Conservation (phyloP, 2,888 invertebrate species). For the Bellardia pandia region DNA sequence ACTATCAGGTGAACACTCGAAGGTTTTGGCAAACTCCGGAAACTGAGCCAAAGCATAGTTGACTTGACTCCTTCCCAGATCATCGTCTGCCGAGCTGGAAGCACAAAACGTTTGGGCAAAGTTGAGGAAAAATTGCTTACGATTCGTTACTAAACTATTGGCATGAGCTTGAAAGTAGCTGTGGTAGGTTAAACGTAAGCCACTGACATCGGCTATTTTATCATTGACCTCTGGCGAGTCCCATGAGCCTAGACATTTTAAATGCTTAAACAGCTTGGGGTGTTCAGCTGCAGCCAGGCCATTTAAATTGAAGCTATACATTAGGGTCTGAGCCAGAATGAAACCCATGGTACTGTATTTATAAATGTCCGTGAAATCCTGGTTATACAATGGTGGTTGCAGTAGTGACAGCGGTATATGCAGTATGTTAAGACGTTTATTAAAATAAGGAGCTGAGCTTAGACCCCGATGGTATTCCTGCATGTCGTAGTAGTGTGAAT, state of each 20-base stretch:
- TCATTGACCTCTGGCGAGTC: slow-evolving; percentile 65
- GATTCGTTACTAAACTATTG: slow-evolving; percentile 52
- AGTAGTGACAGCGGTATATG: slow-evolving; percentile 71
- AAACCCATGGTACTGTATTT: slow-evolving; percentile 73
- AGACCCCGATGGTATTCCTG: slow-evolving; percentile 52
- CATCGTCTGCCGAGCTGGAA: slow-evolving; percentile 24
- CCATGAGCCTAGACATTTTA: slow-evolving; percentile 56
- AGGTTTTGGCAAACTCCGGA: slow-evolving; percentile 67
- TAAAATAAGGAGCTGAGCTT: slow-evolving; percentile 67
- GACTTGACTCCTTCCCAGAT: slow-evolving; percentile 69
- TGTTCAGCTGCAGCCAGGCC: slow-evolving; percentile 53
- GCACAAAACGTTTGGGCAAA: slow-evolving; percentile 75
- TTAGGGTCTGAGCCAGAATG: slow-evolving; percentile 73
- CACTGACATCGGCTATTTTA: slow-evolving; percentile 74
- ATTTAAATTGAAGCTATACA: slow-evolving; percentile 73
- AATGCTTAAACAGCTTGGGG: slow-evolving; percentile 29
- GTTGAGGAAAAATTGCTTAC: slow-evolving; percentile 72
- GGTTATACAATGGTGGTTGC: slow-evolving; percentile 72
- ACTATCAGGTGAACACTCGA: slow-evolving; percentile 68
- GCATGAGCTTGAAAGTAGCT: slow-evolving; percentile 61
- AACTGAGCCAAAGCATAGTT: slow-evolving; percentile 72
- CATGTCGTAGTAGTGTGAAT: slow-evolving; percentile 41
- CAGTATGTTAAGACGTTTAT: slow-evolving; percentile 63
- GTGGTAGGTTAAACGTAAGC: slow-evolving; percentile 74
- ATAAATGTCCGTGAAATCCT: slow-evolving; percentile 64